A percentile compares a stretch with the other conserved stretches of the same genome.
phyloP scores from a whole-genome alignment of 2,113 vertebrate genomes.

The Eleginops maclovinus region DNA sequence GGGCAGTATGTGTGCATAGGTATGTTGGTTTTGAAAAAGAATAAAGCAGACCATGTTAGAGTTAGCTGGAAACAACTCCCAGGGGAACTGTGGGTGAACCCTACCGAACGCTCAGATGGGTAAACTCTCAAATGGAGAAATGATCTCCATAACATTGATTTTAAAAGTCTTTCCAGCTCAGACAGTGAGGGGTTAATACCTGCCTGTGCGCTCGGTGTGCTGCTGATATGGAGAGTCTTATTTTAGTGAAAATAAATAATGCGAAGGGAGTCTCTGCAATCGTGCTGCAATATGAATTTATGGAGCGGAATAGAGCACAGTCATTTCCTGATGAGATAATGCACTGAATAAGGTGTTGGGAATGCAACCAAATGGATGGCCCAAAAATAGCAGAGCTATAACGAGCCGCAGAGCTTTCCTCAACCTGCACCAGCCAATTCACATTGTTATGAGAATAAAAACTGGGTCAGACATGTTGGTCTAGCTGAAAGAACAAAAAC shows the following conservation, averaged over 20 bases:
- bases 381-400: conserved; percentile 48
- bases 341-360: conserved; percentile 33
- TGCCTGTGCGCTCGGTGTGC: background rate
- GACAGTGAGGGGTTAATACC: background rate
- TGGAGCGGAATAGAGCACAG: conserved; percentile 32
- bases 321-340: conserved; percentile 44
- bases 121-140: background rate
- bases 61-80: conserved; percentile 2
- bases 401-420: conserved; percentile 21
- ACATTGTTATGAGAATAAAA: conserved; percentile 36
- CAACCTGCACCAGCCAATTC: conserved; percentile 29
- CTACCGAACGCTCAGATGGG: background rate
- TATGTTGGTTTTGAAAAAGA: conserved; percentile 13
- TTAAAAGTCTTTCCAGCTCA: background rate
- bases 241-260: conserved; percentile 3
- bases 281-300: conserved; percentile 42
- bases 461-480: conserved; percentile 49
- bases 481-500: background rate
- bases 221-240: conserved; percentile 6
- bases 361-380: conserved; percentile 39
- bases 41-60: background rate
- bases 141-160: background rate
- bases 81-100: conserved; percentile 33
- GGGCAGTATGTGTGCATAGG: background rate
- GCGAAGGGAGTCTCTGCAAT: conserved; percentile 6